Base-by-base conservation (phyloP, 2,113 vertebrate genomes). In the Heloderma charlesbogerti region DNA sequence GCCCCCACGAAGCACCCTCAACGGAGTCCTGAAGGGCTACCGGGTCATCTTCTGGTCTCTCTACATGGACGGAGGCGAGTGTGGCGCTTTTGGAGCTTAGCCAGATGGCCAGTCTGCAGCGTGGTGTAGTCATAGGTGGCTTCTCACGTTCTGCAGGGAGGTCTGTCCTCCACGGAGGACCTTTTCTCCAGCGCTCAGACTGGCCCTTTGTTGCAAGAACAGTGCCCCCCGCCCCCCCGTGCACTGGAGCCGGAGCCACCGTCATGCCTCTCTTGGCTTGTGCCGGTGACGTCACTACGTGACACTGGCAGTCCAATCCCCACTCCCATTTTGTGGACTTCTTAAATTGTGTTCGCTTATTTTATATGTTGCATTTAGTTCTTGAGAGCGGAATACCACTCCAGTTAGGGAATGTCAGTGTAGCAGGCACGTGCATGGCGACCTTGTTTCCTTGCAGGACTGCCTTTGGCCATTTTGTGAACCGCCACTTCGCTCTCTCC, bases 21-120 rank as follows among this genome's bases (percentile, higher is more conserved):
- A 99, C 2, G 99, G 99, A 6, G 98, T 99, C 94, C 97, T 99
- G 94, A 99, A 99, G 97, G 99, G 99, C 6, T 99, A 99, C 95
- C 97, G 99, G 0, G 98, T 99, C 96, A 99, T 99, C 96, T 99
- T 99, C 98, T 99, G 99, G 99, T 99, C 99, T 77, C 98, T 99
- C 95, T 99, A 99, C 94, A 97, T 98, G 86, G 99, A 99, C 3
- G 99, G 99, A 95, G 99, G 99, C 99, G 97, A 98, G 98, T 79
- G 8, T 6, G 31, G 31, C 67, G 3, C 66, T 37, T 37, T 37
- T 10, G 15, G 71, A 37, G 71, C 34, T 3, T n/a, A 16, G 31
- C 48, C 29, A 31, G 48, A 29, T 27, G 3, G 12, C 48, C 78
- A 4, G 20, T 78, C 67, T 31, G 67, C 27, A 69, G 67, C 9